These are phyloP conservation scores for Pteruthius melanotis DNA, from an alignment of 2,113 vertebrate genomes.

Conservation along the genomic window DNA sequence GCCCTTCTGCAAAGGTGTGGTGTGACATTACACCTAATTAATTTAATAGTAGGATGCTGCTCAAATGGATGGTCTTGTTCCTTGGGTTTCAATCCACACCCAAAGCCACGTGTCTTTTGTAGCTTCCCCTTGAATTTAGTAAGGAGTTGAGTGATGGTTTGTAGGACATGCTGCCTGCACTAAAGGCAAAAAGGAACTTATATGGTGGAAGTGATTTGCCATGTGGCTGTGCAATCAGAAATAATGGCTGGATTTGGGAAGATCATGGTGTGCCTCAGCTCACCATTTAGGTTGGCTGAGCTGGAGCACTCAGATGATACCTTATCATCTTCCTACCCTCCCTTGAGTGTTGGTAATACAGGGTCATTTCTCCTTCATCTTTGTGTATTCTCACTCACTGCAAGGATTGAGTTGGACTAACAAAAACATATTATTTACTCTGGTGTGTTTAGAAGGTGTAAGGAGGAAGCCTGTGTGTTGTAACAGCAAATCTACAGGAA, in stretches of 20 bases:
- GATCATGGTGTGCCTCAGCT: not conserved
- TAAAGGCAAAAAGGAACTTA: not conserved
- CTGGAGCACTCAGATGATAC: not conserved
- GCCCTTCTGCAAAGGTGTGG: not conserved
- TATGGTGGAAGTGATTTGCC: not conserved
- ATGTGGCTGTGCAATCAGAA: not conserved
- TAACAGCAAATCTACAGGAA: not conserved
- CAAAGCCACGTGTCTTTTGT: not conserved
- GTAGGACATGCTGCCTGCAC: not conserved
- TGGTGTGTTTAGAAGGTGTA: not conserved
- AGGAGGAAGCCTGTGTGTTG: not conserved
- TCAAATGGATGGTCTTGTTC: slow-evolving; percentile 3
- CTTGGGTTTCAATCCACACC: slow-evolving; percentile 27
- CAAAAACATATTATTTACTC: not conserved
- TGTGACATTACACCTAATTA: not conserved
- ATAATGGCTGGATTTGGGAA: not conserved
- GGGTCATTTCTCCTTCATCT: not conserved
- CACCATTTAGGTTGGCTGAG: not conserved
- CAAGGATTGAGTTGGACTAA: not conserved
- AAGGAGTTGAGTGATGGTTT: not conserved
- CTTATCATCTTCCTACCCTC: not conserved
- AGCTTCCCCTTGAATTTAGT: not conserved
- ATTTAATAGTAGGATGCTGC: slow-evolving; percentile 49
- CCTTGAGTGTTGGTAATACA: not conserved
- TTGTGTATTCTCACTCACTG: not conserved